These are phyloP conservation scores for Acridotheres tristis DNA, from an alignment of 2,797 vertebrate genomes.

Conservation along the genomic window DNA sequence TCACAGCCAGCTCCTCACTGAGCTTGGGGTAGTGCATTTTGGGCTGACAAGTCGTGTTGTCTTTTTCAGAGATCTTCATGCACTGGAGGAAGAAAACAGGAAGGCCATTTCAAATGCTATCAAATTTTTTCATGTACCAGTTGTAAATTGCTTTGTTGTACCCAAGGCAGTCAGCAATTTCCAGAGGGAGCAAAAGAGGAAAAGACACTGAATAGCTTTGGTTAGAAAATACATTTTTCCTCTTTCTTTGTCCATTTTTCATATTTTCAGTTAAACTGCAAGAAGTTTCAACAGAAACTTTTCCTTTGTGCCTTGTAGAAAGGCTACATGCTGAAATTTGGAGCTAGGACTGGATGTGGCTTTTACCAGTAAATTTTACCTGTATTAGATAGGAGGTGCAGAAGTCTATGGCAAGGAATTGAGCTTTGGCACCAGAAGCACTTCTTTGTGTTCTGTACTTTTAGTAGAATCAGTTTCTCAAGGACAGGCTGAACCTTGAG, in stretches of 20 bases:
- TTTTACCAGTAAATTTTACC: background rate
- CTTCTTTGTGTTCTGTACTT: background rate
- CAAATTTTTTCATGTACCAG: background rate
- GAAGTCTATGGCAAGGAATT: background rate
- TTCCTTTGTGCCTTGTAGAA: background rate
- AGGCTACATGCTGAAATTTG: background rate
- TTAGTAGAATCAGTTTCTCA: background rate
- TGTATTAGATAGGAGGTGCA: background rate
- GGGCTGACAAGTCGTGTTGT: background rate
- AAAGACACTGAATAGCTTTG: background rate
- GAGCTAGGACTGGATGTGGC: background rate
- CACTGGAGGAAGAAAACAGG: background rate
- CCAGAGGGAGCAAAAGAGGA: background rate
- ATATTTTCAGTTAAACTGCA: background rate
- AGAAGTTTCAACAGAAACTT: background rate
- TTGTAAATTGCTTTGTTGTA: background rate
- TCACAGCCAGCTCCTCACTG: background rate
- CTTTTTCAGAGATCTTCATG: background rate
- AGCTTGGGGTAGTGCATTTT: background rate
- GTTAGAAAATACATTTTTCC: background rate
- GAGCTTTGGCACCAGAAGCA: background rate
- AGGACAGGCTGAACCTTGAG: background rate
- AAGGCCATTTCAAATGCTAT: background rate
- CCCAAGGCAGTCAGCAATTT: background rate
- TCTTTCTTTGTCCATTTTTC: background rate